phyloP scores from a whole-genome alignment of 2,888 invertebrate species.

The Tanytarsus gracilentus region DNA sequence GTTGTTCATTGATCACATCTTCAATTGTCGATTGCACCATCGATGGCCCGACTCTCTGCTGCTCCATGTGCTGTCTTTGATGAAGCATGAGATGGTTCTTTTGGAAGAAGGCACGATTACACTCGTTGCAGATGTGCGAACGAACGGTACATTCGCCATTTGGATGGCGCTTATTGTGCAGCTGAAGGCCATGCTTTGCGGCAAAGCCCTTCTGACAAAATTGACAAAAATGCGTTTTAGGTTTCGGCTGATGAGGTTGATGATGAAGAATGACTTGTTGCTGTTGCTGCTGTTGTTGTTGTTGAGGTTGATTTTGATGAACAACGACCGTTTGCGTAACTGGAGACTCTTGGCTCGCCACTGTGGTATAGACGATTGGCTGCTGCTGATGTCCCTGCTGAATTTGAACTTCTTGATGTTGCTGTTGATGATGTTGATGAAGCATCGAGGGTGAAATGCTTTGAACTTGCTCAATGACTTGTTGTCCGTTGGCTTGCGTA shows the following conservation, averaged over 20 bases:
- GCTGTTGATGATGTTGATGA: conserved; percentile 37
- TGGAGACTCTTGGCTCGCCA: conserved; percentile 14
- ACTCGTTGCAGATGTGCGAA: conserved; percentile 69
- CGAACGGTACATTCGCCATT: conserved; percentile 71
- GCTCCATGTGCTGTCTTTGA: conserved; percentile 60
- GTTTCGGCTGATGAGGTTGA: conserved; percentile 41
- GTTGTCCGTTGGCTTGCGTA: conserved; percentile 42
- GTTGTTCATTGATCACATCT: background rate
- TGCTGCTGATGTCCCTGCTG: conserved; percentile 8
- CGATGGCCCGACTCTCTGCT: background rate
- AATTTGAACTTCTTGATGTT: conserved; percentile 17
- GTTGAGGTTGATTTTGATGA: conserved; percentile 16
- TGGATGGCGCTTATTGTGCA: conserved; percentile 69
- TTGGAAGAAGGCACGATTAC: conserved; percentile 78
- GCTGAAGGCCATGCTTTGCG: conserved; percentile 70
- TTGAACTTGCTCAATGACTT: conserved; percentile 34
- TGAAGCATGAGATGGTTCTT: conserved; percentile 75
- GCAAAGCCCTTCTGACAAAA: conserved; percentile 76
- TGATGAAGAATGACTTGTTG: conserved; percentile 28
- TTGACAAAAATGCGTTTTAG: conserved; percentile 67
- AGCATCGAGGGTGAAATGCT: conserved; percentile 21
- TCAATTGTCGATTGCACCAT: no score
- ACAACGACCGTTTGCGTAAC: conserved; percentile 22
- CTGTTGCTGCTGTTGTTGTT: conserved; percentile 15
- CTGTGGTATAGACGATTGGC: conserved; percentile 15